Evolutionary conservation across 2,888 invertebrate species (phyloP), one percentile per base, ranked within the genome.

Genomic region (Camponotus fellah): DNA sequence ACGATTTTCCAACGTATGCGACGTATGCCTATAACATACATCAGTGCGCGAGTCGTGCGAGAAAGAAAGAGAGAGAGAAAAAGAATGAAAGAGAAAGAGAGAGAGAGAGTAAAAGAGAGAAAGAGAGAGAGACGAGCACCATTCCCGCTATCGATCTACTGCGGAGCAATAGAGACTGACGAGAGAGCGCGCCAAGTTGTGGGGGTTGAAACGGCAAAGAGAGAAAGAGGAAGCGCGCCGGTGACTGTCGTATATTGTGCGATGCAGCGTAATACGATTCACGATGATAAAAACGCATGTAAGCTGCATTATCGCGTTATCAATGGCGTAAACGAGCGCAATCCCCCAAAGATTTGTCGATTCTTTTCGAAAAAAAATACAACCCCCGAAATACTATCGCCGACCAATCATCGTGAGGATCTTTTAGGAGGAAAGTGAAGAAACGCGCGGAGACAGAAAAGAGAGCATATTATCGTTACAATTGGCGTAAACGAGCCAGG

Each of bases 81-180:
- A 26, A 26, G 26, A 26, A 26, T 26, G 87, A 76, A 84, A 82
- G 84, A 85, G 87, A 76, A 84, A 82, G 84, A 85, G 76, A 72
- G 40, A 40, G 83, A 87, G 87, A 76, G 85, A 82, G 84, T 83
- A 68, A 90, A 86, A 76, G 85, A 82, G 83, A 81, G 76, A 72
- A 1, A 40, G 40, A 40, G 40, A 40, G 85, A 82, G 84, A 85
- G 77, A 71, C 74, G 75, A 90, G 87, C 86, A 75, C 80, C 88
- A 85, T 87, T 88, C 84, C 88, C 85, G 86, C 85, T 93, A 94
- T 94, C 93, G 94, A 94, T 94, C 93, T 91, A 90, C 91, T 92
- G 91, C 91, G 91, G 91, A 93, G 91, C 88, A 90, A 87, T 86
- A 88, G 89, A 90, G 86, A 86, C 90, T 87, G 91, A 83, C 68